These are phyloP conservation scores for Pelochelys cantorii DNA, from an alignment of 2,797 vertebrate genomes.

Conservation along the genomic window DNA sequence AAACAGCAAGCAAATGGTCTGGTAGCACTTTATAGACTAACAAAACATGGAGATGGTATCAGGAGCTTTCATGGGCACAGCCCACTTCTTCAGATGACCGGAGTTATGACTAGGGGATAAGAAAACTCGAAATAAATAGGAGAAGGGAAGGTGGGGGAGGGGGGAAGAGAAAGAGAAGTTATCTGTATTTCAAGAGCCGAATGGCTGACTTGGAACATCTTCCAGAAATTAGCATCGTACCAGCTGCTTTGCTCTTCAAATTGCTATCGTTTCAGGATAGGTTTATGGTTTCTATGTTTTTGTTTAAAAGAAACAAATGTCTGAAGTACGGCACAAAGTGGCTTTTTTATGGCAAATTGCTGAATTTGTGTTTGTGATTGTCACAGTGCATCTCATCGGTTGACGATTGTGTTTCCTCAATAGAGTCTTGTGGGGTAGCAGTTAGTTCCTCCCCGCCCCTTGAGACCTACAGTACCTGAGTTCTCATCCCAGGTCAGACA, in stretches of 20 bases:
- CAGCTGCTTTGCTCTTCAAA: not conserved
- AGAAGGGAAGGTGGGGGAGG: too few relatives aligned
- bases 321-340: not conserved
- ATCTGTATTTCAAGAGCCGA: not conserved
- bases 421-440: not conserved
- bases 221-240: not conserved
- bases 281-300: not conserved
- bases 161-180: not conserved
- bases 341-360: not conserved
- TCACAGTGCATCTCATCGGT: rapidly evolving
- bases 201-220: not conserved
- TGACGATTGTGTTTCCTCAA: not conserved
- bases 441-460: rapidly evolving
- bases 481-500: rapidly evolving
- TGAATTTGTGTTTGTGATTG: not conserved
- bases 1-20: too few relatives aligned
- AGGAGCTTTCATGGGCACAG: too few relatives aligned
- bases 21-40: too few relatives aligned
- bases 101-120: too few relatives aligned
- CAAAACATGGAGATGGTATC: too few relatives aligned
- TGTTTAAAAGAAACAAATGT: not conserved
- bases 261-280: not conserved
- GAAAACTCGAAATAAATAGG: too few relatives aligned
- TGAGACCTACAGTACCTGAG: not conserved
- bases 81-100: too few relatives aligned